Base-by-base conservation (phyloP, 2,113 vertebrate genomes). In the Sinocyclocheilus anshuiensis region DNA sequence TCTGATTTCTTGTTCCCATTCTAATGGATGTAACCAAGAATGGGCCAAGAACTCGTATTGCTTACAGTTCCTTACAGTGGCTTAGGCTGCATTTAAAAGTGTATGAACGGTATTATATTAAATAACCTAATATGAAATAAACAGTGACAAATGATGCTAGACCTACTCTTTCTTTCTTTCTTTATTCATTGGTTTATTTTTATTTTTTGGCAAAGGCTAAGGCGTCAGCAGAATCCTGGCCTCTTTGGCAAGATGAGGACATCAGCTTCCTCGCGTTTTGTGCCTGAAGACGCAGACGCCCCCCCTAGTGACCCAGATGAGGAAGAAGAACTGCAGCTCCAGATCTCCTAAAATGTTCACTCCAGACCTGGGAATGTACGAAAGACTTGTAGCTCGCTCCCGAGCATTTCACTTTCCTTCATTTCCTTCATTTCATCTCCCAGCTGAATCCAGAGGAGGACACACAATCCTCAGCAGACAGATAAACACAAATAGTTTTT, bases 281-380 rank as follows among this genome's bases (percentile, higher is more conserved):
- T 95, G 71, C 86, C 96, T 0, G 97, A 98, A 0, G 96, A 97
- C 7, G 65, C 95, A 0, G 96, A 96, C 0, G 96, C 95, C 0
- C 94, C 95, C 2, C 91, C 93, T 89, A 98, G 97, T 0, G 97
- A 99, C 90, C 87, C 95, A 1, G 97, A 99, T 50, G 97, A 98
- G 0, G 97, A 97, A 67, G 96, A 97, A 88, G 95, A 97, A 87
- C 94, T 98, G 84, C 97, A 97, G 92, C 95, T 99, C 75, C 97
- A 99, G 92, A 97, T 98, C 90, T 94, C 97, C 65, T 99, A 90
- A 95, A 57, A 16, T 0, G 16, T 22, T 82, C 10, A 2, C 26
- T 33, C 20, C 61, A 20, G 18, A 57, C 81, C 26, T 18, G 22
- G 29, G 11, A 87, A 77, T 69, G 67, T 20, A 84, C 12, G 39